Evolutionary conservation across 2,797 vertebrate genomes (phyloP).

Genomic region (Falco naumanni): DNA sequence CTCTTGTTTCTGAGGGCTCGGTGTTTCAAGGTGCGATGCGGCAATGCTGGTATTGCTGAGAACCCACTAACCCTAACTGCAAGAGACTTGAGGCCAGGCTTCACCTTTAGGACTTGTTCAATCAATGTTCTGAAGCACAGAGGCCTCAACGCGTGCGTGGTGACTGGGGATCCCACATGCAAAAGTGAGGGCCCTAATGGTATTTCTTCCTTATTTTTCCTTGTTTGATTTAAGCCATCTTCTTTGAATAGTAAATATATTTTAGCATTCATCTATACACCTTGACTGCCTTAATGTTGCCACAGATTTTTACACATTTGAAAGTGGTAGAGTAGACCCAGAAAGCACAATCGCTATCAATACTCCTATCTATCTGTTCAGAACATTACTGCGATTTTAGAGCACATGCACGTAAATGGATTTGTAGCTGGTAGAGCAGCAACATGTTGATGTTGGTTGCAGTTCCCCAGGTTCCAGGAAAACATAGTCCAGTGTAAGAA

Average conservation of each 20-base stretch:
- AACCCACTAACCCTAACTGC: neutral
- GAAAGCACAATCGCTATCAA: conserved; percentile 73
- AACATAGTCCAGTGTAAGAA: conserved; percentile 46
- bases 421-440: conserved; percentile 54
- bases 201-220: conserved; percentile 75
- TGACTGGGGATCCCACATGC: neutral
- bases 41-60: conserved; percentile 48
- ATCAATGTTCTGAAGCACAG: conserved; percentile 14
- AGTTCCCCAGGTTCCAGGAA: conserved; percentile 56
- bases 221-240: conserved; percentile 78
- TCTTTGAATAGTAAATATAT: conserved; percentile 75
- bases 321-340: conserved; percentile 72
- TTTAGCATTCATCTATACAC: conserved; percentile 79
- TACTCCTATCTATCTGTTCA: conserved; percentile 35
- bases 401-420: conserved; percentile 58
- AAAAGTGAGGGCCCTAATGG: neutral
- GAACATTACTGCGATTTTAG: conserved; percentile 58
- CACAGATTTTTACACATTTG: conserved; percentile 73
- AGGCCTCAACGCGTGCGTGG: neutral
- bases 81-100: neutral
- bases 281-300: conserved; percentile 83
- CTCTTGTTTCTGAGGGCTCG: conserved; percentile 42
- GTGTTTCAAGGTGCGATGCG: neutral
- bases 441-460: conserved; percentile 46
- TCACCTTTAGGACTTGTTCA: conserved; percentile 1